A percentile compares a stretch with the other conserved stretches of the same genome.
These are phyloP conservation scores for Malaclemys terrapin DNA, from an alignment of 2,113 vertebrate genomes.

Conservation along the genomic window DNA sequence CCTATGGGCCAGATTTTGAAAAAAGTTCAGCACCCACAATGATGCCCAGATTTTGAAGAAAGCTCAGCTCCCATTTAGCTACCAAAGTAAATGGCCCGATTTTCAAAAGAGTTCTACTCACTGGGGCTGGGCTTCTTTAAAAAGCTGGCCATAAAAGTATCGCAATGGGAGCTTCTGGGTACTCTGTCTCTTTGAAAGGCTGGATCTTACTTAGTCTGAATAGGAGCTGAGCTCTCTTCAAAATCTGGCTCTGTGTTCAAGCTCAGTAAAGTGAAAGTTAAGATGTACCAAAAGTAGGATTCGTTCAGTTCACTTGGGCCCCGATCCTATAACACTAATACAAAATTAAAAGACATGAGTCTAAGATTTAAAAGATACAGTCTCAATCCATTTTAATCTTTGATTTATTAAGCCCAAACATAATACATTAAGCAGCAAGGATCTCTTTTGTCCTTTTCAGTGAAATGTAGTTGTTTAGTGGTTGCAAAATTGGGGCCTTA, in stretches of 20 bases:
- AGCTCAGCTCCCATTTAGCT: neutral
- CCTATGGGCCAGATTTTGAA: neutral
- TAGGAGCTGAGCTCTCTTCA: neutral
- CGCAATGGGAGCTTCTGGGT: neutral
- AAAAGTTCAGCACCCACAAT: neutral
- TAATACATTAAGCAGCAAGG: accelerated
- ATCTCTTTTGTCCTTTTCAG: neutral
- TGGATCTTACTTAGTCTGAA: neutral
- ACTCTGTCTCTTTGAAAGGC: neutral
- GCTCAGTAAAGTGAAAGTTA: neutral
- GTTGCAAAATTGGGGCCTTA: neutral
- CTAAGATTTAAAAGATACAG: neutral
- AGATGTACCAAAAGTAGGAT: neutral
- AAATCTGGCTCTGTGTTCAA: neutral
- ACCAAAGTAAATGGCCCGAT: neutral
- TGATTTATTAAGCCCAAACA: neutral
- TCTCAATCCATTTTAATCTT: neutral
- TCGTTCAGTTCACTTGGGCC: neutral
- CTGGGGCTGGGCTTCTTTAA: neutral
- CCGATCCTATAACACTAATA: neutral
- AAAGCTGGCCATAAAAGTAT: neutral
- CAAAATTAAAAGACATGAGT: neutral
- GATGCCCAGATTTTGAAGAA: neutral
- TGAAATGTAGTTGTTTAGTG: neutral
- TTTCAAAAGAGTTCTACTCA: neutral